Percentiles rank a stretch among this genome's conserved stretches.
Conservation (phyloP, 2,888 invertebrate species). For the Hanleya hanleyi region DNA sequence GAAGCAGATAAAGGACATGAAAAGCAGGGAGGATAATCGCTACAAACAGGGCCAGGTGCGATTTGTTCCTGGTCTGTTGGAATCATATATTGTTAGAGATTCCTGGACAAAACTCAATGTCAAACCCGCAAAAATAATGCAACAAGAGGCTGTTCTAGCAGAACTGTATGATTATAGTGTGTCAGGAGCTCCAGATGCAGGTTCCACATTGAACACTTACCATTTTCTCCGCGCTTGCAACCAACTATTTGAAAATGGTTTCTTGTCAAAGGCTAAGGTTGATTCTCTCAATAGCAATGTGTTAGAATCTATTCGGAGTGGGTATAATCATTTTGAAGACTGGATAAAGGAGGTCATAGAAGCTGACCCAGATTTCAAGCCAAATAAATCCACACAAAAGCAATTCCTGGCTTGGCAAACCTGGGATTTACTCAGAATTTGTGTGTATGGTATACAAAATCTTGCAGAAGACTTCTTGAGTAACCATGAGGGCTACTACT, state of each 20-base stretch:
- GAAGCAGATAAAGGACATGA: not conserved
- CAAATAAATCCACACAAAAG: no score
- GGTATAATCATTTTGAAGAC: not conserved
- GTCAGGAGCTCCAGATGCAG: not conserved
- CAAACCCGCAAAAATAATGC: not conserved
- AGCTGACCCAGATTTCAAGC: no score
- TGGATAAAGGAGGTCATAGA: not conserved
- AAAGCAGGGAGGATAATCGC: not conserved
- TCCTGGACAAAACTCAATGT: not conserved
- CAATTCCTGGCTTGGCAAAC: no score
- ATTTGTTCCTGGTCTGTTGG: not conserved
- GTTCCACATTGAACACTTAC: not conserved
- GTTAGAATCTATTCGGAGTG: not conserved
- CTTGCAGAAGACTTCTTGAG: no score
- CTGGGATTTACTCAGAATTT: no score
- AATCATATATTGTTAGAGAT: not conserved
- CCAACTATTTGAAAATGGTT: not conserved
- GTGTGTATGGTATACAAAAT: no score
- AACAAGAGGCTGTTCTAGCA: slow-evolving; percentile 3
- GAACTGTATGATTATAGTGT: not conserved
- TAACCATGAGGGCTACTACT: no score
- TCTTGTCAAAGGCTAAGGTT: not conserved
- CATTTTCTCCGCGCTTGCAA: not conserved
- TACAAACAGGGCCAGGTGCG: not conserved
- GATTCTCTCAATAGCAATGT: not conserved